phyloP scores from a whole-genome alignment of 2,888 invertebrate species.

The Agrilus mali region DNA sequence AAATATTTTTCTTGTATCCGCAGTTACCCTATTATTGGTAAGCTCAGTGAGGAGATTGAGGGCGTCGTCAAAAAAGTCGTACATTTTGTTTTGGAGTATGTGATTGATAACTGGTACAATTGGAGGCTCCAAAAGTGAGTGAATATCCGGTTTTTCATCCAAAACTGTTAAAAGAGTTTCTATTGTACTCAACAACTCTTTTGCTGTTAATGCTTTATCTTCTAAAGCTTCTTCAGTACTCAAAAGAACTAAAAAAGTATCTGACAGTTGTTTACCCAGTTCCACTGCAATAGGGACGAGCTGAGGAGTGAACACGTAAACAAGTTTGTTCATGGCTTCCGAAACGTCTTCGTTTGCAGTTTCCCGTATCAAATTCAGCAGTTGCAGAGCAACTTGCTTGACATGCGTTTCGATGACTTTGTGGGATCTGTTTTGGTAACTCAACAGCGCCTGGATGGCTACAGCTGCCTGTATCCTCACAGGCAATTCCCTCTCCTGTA shows the following conservation, averaged over 20 bases:
- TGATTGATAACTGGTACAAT: constrained; percentile 85
- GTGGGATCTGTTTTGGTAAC: constrained; percentile 64
- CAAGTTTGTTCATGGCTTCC: constrained; percentile 88
- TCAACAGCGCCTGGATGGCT: constrained; percentile 81
- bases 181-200: constrained; percentile 92
- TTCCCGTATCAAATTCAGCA: constrained; percentile 83
- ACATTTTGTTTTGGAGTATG: constrained; percentile 58
- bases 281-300: constrained; percentile 86
- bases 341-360: constrained; percentile 98
- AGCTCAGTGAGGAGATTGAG: constrained; percentile 85
- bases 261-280: constrained; percentile 84
- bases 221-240: constrained; percentile 81
- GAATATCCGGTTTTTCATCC: constrained; percentile 75
- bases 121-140: constrained; percentile 80
- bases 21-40: constrained; percentile 76
- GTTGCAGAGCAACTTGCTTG: constrained; percentile 67
- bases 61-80: constrained; percentile 96
- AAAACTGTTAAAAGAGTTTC: constrained; percentile 89
- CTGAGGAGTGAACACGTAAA: constrained; percentile 79
- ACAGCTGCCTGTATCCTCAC: constrained; percentile 91
- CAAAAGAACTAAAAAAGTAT: constrained; percentile 61
- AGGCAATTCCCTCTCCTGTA: constrained; percentile 82
- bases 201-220: constrained; percentile 93
- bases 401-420: constrained; percentile 67
- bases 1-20: constrained; percentile 93